Evolutionary conservation across 2,113 vertebrate genomes (phyloP).

Genomic region (Carollia perspicillata): DNA sequence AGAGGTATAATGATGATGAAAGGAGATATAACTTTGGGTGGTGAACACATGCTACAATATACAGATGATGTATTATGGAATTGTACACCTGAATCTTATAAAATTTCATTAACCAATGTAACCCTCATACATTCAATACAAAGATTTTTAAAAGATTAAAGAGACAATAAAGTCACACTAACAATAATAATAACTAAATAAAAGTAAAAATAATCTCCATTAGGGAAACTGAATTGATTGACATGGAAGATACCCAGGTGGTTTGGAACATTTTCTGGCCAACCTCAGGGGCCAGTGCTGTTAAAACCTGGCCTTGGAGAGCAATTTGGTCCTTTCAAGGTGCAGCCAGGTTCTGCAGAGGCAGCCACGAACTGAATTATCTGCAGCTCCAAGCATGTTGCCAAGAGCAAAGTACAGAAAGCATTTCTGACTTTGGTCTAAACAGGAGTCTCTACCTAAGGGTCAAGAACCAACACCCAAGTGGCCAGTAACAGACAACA

Average conservation of each 20-base stretch:
- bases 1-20: background rate
- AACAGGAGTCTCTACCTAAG: too few relatives aligned
- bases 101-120: background rate
- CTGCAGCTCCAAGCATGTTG: too few relatives aligned
- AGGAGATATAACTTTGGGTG: background rate
- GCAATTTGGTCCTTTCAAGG: too few relatives aligned
- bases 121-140: background rate
- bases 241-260: background rate
- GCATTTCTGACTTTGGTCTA: too few relatives aligned
- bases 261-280: too few relatives aligned
- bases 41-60: background rate
- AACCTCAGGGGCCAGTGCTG: too few relatives aligned
- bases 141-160: background rate
- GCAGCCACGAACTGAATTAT: too few relatives aligned
- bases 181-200: background rate
- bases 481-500: too few relatives aligned
- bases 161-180: background rate
- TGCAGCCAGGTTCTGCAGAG: too few relatives aligned
- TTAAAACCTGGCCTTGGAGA: too few relatives aligned
- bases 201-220: background rate
- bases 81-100: background rate
- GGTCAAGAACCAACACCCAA: too few relatives aligned
- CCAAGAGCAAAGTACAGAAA: too few relatives aligned
- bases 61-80: background rate
- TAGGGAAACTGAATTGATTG: slow-evolving; percentile 1